These are phyloP conservation scores for Drosophila repletoides DNA, from an alignment of 1,140 invertebrate species.

Conservation along the genomic window DNA sequence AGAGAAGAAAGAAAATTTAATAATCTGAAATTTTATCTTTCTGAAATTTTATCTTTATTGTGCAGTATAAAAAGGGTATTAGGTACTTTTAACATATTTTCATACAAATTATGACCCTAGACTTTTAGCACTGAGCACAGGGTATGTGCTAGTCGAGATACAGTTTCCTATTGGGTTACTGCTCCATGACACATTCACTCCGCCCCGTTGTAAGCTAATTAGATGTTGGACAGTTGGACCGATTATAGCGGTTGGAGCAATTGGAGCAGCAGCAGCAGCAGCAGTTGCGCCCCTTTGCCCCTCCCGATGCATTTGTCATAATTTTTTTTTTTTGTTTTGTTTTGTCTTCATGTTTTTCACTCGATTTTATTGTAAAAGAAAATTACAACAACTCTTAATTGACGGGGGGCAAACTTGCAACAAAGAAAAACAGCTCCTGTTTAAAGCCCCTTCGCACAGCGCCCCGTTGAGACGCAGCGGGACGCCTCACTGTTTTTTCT, in stretches of 20 bases:
- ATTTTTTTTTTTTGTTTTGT: conserved; percentile 16
- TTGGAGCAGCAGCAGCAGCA: conserved; percentile 24
- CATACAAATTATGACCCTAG: too few relatives aligned
- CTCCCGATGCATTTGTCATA: conserved; percentile 22
- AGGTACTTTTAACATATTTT: too few relatives aligned
- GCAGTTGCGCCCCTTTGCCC: neutral
- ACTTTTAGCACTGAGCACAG: too few relatives aligned
- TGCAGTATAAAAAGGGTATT: too few relatives aligned
- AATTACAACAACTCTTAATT: conserved; percentile 48
- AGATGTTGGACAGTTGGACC: conserved; percentile 28
- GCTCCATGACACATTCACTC: conserved; percentile 45
- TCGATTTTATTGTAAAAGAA: conserved; percentile 30
- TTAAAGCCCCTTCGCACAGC: neutral
- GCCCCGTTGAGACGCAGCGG: neutral
- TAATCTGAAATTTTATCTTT: too few relatives aligned
- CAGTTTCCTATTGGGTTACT: conserved; percentile 37
- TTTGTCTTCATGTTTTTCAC: conserved; percentile 32
- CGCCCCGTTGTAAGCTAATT: conserved; percentile 48
- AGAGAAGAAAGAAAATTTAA: too few relatives aligned
- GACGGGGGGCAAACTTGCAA: conserved; percentile 8
- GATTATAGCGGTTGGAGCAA: conserved; percentile 32
- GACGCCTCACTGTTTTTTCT: too few relatives aligned
- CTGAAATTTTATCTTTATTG: too few relatives aligned
- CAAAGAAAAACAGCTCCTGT: conserved; percentile 5
- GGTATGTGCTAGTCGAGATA: neutral